These are phyloP conservation scores for Oncopodura yosiiana DNA, from an alignment of 1,140 invertebrate species.

Conservation along the genomic window DNA sequence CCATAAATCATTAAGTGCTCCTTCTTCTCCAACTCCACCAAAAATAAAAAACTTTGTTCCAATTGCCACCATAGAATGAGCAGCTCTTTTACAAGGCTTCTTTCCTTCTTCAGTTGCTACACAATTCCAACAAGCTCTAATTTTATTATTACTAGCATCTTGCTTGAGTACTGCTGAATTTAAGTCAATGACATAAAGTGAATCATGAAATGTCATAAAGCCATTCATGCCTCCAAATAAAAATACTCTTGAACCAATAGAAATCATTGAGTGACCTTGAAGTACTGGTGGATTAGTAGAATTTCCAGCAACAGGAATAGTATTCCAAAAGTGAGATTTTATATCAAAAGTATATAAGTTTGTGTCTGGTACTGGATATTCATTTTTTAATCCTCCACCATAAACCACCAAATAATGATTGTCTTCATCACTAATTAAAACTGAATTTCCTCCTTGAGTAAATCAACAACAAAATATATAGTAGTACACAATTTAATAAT, in stretches of 20 bases:
- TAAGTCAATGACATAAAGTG: conserved; percentile 5
- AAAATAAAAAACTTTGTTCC: conserved; percentile 13
- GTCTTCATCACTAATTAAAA: neutral
- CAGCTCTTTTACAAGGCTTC: conserved; percentile 7
- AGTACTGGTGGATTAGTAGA: neutral
- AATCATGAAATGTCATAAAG: conserved; percentile 3
- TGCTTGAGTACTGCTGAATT: too few species aligned
- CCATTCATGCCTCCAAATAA: conserved; percentile 11
- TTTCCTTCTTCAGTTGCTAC: too few species aligned
- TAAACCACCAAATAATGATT: neutral
- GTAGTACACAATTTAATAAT: too few species aligned
- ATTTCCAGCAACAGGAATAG: neutral
- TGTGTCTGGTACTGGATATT: conserved; percentile 4
- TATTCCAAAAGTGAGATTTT: neutral
- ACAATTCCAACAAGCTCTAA: too few species aligned
- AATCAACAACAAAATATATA: too few species aligned
- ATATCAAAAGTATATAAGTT: conserved; percentile 3
- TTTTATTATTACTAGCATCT: neutral
- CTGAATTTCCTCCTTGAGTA: conserved; percentile 17
- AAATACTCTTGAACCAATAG: conserved; percentile 2
- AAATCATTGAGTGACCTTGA: conserved; percentile 9
- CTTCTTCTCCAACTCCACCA: conserved; percentile 14
- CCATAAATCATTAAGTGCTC: conserved; percentile 16
- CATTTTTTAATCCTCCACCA: conserved; percentile 3
- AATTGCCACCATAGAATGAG: neutral